A percentile compares a stretch with the other conserved stretches of the same genome.
Evolutionary conservation across 2,113 vertebrate genomes (phyloP).

Genomic region (Ceyx cyanopectus): DNA sequence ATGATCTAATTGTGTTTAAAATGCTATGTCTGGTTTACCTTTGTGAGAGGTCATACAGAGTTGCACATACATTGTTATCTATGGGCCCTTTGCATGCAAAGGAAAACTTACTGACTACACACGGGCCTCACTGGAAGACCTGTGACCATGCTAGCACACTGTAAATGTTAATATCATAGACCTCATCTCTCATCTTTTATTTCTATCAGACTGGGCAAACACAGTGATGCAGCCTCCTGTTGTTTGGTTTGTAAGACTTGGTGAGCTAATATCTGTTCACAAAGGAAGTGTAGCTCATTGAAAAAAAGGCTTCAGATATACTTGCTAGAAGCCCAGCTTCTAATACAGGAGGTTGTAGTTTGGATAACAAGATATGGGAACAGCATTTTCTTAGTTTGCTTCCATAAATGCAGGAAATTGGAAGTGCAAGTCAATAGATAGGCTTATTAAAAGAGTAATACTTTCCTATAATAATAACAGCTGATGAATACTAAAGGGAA

Average conservation of each 20-base stretch:
- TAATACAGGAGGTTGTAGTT: accelerated
- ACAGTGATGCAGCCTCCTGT: background rate
- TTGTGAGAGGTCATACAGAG: background rate
- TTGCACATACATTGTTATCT: background rate
- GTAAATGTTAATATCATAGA: background rate
- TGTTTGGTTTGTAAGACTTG: background rate
- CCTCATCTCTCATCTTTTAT: background rate
- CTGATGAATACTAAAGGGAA: background rate
- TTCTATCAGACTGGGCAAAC: background rate
- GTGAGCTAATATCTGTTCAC: background rate
- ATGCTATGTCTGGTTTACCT: background rate
- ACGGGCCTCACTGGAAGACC: background rate
- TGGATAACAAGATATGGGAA: background rate
- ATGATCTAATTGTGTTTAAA: background rate
- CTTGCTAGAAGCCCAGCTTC: background rate
- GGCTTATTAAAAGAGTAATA: background rate
- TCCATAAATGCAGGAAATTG: background rate
- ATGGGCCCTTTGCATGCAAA: accelerated
- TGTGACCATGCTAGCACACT: background rate
- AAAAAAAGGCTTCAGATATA: background rate
- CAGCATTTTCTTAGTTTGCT: background rate
- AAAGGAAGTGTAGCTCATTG: background rate
- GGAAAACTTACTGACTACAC: background rate
- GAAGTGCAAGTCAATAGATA: background rate
- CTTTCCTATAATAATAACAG: background rate